Conservation (phyloP, 1,140 invertebrate genomes). For the Ceratosolen solmsi region DNA sequence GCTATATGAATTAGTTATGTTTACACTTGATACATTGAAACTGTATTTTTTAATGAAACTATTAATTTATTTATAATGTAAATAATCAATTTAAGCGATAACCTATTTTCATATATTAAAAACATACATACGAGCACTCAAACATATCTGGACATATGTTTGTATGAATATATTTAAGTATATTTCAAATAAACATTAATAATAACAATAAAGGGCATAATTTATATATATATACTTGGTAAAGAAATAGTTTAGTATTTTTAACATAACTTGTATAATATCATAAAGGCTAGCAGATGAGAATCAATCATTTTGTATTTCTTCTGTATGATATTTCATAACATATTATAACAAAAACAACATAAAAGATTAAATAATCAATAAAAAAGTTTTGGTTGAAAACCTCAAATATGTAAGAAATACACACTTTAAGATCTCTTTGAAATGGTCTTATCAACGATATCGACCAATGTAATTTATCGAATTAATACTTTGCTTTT, state of each 20-base stretch:
- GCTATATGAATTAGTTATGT: neutral
- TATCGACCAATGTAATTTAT: neutral
- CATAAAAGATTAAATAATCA: neutral
- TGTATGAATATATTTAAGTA: too few relatives aligned
- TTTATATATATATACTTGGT: neutral
- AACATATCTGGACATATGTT: too few relatives aligned
- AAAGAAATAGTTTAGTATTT: neutral
- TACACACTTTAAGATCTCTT: neutral
- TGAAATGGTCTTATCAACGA: neutral
- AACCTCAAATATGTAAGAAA: neutral
- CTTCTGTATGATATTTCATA: neutral
- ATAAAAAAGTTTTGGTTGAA: neutral
- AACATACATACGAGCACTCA: too few relatives aligned
- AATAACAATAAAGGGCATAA: too few relatives aligned
- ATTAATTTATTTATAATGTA: too few relatives aligned
- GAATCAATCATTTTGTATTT: neutral
- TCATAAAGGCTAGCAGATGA: neutral
- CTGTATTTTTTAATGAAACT: too few relatives aligned
- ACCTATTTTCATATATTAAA: too few relatives aligned
- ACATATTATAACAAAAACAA: neutral
- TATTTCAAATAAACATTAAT: too few relatives aligned
- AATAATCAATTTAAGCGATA: too few relatives aligned
- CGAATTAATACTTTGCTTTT: neutral
- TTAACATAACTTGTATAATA: neutral
- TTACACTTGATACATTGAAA: too few relatives aligned